Evolutionary conservation across 2,888 invertebrate genomes (phyloP).

Genomic region (Flexamia atlantica): DNA sequence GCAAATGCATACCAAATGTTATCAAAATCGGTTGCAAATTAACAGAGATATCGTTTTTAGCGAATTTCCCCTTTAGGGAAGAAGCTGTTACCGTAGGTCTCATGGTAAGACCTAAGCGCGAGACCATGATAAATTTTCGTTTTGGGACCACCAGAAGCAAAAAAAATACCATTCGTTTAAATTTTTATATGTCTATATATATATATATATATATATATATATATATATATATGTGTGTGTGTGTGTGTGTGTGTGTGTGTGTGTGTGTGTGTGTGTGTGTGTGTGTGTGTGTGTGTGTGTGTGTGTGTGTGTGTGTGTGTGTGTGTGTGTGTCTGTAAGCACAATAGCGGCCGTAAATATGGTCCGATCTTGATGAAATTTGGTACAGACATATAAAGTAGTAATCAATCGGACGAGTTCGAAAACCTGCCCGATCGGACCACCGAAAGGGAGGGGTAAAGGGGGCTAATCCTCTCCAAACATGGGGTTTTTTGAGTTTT

Average conservation of each 20-base stretch:
- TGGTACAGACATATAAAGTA: neutral
- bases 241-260: neutral
- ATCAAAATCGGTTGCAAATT: too few species aligned
- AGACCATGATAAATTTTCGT: neutral
- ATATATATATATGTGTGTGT: neutral
- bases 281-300: neutral
- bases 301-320: neutral
- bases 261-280: neutral
- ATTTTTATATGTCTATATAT: neutral
- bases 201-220: slow-evolving; percentile 15
- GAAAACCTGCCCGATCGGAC: neutral
- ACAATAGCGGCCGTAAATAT: neutral
- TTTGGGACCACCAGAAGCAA: neutral
- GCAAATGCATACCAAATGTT: too few species aligned
- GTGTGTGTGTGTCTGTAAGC: neutral
- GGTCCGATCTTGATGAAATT: neutral
- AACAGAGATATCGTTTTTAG: too few species aligned
- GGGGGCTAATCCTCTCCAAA: neutral
- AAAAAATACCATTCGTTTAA: neutral
- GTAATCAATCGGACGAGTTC: neutral
- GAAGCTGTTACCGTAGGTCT: neutral
- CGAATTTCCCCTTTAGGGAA: slow-evolving; percentile 6
- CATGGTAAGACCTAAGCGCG: neutral
- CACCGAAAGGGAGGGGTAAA: neutral
- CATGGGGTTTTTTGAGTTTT: neutral